Evolutionary conservation across 2,888 invertebrate species (phyloP).

Genomic region (Blastobasis adustella): DNA sequence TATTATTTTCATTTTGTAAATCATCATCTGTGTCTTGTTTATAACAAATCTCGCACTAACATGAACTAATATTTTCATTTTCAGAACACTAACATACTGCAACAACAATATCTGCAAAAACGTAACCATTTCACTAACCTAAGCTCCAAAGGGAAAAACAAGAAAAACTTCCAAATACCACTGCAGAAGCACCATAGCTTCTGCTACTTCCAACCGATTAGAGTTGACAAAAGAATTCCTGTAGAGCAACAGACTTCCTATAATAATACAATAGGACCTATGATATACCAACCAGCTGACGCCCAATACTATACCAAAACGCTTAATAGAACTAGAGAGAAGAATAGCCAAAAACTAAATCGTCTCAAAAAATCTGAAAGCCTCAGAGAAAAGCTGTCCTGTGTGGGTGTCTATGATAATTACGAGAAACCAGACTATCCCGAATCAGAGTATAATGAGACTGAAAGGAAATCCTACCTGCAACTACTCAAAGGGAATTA

Average conservation of each 20-base stretch:
- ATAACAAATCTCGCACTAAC: slow-evolving; percentile 46
- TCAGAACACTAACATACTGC: slow-evolving; percentile 76
- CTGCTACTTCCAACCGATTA: slow-evolving; percentile 79
- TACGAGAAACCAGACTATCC: slow-evolving; percentile 67
- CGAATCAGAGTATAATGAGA: slow-evolving; percentile 59
- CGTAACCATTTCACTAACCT: slow-evolving; percentile 72
- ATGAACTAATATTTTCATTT: slow-evolving; percentile 50
- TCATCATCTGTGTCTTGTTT: slow-evolving; percentile 18
- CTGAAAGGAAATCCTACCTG: slow-evolving; percentile 60
- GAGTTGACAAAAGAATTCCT: slow-evolving; percentile 73
- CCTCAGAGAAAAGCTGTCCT: slow-evolving; percentile 63
- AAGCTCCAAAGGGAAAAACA: slow-evolving; percentile 67
- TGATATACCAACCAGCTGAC: slow-evolving; percentile 62
- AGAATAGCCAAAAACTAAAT: slow-evolving; percentile 60
- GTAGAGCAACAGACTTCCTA: slow-evolving; percentile 62
- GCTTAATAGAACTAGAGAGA: slow-evolving; percentile 63
- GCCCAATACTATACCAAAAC: slow-evolving; percentile 66
- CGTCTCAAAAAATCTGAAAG: slow-evolving; percentile 69
- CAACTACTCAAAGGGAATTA: slow-evolving; percentile 65
- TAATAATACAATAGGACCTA: slow-evolving; percentile 63
- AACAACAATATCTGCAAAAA: slow-evolving; percentile 74
- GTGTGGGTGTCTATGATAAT: slow-evolving; percentile 66
- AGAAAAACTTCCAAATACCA: slow-evolving; percentile 79
- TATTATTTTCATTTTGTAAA: slow-evolving; percentile 19
- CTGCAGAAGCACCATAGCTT: slow-evolving; percentile 80